Evolutionary conservation across 2,888 invertebrate genomes (phyloP).

Genomic region (Emmelina monodactyla): DNA sequence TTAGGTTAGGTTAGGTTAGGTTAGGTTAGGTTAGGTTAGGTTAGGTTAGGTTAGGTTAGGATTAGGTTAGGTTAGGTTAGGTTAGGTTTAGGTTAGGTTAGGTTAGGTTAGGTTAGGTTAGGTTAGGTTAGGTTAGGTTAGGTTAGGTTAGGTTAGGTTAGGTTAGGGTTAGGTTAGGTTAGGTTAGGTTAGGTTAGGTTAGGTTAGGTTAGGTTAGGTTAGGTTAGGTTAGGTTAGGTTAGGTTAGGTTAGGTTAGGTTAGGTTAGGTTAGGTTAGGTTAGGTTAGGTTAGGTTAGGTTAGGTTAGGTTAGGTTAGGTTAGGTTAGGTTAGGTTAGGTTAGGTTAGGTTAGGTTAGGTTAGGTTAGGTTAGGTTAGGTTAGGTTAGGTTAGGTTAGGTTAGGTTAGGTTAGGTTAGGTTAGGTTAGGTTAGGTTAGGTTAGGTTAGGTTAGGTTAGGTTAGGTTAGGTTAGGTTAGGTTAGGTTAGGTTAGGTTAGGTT

Average conservation of each 20-base stretch:
- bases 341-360: constrained; percentile 12
- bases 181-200: constrained; percentile 17
- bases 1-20: constrained; percentile 19
- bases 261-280: constrained; percentile 16
- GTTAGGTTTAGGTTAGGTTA: constrained; percentile 15
- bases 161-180: constrained; percentile 15
- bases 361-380: constrained; percentile 18
- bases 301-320: constrained; percentile 16
- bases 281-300: constrained; percentile 15
- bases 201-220: constrained; percentile 16
- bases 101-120: constrained; percentile 16
- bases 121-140: constrained; percentile 18
- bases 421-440: constrained; percentile 14
- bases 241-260: constrained; percentile 18
- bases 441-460: constrained; percentile 16
- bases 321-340: constrained; percentile 12
- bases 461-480: constrained; percentile 15
- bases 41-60: constrained; percentile 15
- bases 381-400: constrained; percentile 20
- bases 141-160: constrained; percentile 17
- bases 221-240: constrained; percentile 12
- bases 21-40: constrained; percentile 16
- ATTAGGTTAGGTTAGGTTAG: constrained; percentile 16
- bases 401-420: constrained; percentile 18
- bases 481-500: constrained; percentile 15